These are phyloP conservation scores for Tetraneura akinire DNA, from an alignment of 1,140 invertebrate genomes.

Conservation along the genomic window DNA sequence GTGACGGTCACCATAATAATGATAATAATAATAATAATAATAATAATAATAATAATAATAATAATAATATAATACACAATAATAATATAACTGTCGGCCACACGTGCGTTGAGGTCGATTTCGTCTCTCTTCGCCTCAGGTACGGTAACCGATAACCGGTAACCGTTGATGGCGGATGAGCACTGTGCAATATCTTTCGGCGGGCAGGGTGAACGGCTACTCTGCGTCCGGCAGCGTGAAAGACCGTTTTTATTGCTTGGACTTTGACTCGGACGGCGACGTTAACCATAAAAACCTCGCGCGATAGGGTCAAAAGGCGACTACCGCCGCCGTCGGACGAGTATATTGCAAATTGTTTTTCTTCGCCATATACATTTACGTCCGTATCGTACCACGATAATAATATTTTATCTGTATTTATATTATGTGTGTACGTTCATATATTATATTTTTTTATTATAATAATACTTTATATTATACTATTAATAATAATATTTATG, in stretches of 20 bases:
- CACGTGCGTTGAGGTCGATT: neutral
- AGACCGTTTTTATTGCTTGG: conserved; percentile 24
- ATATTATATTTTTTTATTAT: too few species aligned
- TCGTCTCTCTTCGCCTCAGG: neutral
- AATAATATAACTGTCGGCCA: neutral
- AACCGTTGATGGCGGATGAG: neutral
- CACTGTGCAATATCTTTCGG: too few species aligned
- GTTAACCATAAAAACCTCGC: neutral
- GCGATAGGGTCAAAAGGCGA: neutral
- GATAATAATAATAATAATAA: too few species aligned
- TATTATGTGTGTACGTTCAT: too few species aligned
- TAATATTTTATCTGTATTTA: too few species aligned
- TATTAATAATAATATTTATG: too few species aligned
- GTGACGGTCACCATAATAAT: too few species aligned
- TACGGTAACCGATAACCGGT: neutral
- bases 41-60: too few species aligned
- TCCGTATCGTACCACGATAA: too few species aligned
- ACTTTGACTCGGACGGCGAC: neutral
- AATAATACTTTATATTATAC: too few species aligned
- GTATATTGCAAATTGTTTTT: conserved; percentile 38
- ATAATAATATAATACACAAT: too few species aligned
- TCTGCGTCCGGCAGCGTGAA: neutral
- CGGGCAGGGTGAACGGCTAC: neutral
- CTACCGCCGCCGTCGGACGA: neutral
- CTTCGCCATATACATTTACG: neutral